These are phyloP conservation scores for Balaenoptera acutorostrata DNA, from an alignment of 2,113 vertebrate species.

Conservation along the genomic window DNA sequence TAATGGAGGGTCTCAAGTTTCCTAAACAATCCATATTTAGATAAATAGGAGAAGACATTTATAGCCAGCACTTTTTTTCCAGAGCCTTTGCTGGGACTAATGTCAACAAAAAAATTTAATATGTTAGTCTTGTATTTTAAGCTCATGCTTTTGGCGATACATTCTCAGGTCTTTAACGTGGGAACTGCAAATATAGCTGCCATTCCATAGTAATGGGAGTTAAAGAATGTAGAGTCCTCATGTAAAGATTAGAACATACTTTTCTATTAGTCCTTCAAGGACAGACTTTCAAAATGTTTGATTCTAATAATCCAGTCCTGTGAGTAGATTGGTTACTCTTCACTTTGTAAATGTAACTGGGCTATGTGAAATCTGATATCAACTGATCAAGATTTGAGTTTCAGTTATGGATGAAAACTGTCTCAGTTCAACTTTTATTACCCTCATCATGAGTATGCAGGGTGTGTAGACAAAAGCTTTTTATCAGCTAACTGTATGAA, in stretches of 20 bases:
- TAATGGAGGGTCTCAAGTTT: slow-evolving; percentile 9
- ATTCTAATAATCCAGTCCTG: slow-evolving; percentile 71
- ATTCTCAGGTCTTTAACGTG: slow-evolving; percentile 50
- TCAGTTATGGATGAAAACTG: slow-evolving; percentile 75
- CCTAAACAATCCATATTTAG: neutral
- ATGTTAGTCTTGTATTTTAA: slow-evolving; percentile 60
- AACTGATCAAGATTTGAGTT: slow-evolving; percentile 58
- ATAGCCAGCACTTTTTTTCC: neutral
- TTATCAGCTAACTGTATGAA: slow-evolving; percentile 80
- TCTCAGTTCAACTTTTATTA: slow-evolving; percentile 72
- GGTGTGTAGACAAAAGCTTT: slow-evolving; percentile 80
- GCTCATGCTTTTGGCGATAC: slow-evolving; percentile 58
- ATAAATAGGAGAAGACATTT: neutral
- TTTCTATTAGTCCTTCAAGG: slow-evolving; percentile 79
- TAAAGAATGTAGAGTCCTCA: no score
- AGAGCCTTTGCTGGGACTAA: neutral
- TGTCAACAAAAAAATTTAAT: neutral
- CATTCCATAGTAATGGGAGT: no score
- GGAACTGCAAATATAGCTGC: slow-evolving; percentile 74
- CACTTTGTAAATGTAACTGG: slow-evolving; percentile 76
- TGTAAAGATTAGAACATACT: no score
- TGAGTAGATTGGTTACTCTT: slow-evolving; percentile 67
- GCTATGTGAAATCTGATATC: slow-evolving; percentile 71
- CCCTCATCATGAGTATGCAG: slow-evolving; percentile 76
- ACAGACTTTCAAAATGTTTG: slow-evolving; percentile 70